phyloP scores from a whole-genome alignment of 2,888 invertebrate genomes.

The Cordilura impudica region DNA sequence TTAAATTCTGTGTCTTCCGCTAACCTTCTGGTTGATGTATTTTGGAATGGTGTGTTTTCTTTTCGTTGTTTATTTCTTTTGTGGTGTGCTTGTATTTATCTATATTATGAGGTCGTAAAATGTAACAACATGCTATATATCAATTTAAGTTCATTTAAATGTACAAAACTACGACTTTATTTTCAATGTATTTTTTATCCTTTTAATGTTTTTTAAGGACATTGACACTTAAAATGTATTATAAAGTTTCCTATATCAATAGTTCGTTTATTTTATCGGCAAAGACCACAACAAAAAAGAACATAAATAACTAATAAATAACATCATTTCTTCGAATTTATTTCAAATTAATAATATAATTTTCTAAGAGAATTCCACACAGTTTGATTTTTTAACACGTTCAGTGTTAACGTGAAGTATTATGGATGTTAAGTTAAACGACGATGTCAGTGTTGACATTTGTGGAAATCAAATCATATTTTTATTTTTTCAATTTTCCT shows the following conservation, averaged over 20 bases:
- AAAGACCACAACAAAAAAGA: too few relatives aligned
- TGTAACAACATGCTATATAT: constrained; percentile 1
- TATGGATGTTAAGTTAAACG: too few relatives aligned
- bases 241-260: constrained; percentile 16
- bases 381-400: too few relatives aligned
- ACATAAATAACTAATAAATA: too few relatives aligned
- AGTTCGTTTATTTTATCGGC: constrained; percentile 9
- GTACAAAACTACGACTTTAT: not conserved
- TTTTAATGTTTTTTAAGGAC: constrained; percentile 14
- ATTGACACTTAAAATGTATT: constrained; percentile 19
- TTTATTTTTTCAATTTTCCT: too few relatives aligned
- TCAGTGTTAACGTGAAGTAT: too few relatives aligned
- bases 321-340: too few relatives aligned
- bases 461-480: too few relatives aligned
- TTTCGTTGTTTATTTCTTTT: not conserved
- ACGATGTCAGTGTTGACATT: too few relatives aligned
- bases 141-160: constrained; percentile 31
- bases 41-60: not conserved
- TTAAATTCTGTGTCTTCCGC: constrained; percentile 10
- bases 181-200: not conserved
- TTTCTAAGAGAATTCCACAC: too few relatives aligned
- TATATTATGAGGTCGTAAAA: constrained; percentile 20
- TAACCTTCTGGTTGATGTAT: constrained; percentile 6
- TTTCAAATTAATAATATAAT: too few relatives aligned
- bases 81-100: not conserved